Conservation (phyloP, 2,888 invertebrate species). For the Ectemnius continuus region DNA sequence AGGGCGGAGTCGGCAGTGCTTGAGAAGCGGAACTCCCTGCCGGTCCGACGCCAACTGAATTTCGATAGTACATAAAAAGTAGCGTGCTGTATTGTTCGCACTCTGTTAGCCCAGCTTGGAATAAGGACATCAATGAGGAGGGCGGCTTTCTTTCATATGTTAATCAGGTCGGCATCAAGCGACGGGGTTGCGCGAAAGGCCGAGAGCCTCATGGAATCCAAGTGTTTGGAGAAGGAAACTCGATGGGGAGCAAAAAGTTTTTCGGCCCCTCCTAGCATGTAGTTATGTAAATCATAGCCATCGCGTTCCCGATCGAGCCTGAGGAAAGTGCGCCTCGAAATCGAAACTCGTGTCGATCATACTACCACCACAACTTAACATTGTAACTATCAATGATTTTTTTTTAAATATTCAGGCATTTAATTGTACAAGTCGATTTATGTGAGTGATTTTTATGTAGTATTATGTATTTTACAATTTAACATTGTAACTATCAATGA, state of each 20-base stretch:
- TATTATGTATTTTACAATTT: too few relatives aligned
- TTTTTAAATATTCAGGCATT: too few relatives aligned
- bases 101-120: conserved; percentile 72
- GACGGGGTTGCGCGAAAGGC: conserved; percentile 42
- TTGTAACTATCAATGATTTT: too few relatives aligned
- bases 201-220: conserved; percentile 9
- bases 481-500: too few relatives aligned
- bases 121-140: conserved; percentile 73
- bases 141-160: conserved; percentile 75
- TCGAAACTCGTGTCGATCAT: too few relatives aligned
- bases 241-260: conserved; percentile 6
- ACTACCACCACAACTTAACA: too few relatives aligned
- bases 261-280: not conserved
- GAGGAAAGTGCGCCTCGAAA: not conserved
- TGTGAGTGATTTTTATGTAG: too few relatives aligned
- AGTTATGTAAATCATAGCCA: not conserved
- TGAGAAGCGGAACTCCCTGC: conserved; percentile 49
- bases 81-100: conserved; percentile 73
- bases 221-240: conserved; percentile 13
- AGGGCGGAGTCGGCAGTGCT: conserved; percentile 23
- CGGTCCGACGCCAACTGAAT: conserved; percentile 64
- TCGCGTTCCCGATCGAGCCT: not conserved
- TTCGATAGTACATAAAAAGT: conserved; percentile 70
- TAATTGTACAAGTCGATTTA: too few relatives aligned
- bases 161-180: conserved; percentile 74